phyloP scores from a whole-genome alignment of 92 coral and sea anemone genomes.

The Phenganax marumi region DNA sequence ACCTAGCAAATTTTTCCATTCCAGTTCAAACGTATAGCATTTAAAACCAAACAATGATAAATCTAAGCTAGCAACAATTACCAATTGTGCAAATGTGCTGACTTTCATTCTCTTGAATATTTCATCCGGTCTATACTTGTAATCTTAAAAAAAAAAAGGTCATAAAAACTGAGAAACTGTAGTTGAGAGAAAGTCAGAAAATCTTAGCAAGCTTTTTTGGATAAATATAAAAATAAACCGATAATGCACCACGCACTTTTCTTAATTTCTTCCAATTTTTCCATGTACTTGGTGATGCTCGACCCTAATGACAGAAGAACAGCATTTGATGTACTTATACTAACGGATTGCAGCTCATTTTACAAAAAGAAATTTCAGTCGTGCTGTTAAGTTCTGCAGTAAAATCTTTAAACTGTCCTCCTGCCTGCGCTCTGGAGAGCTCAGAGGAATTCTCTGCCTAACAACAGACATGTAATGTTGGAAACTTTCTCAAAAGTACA shows the following conservation, averaged over 20 bases:
- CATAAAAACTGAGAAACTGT: neutral
- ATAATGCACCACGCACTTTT: constrained; percentile 64
- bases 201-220: neutral
- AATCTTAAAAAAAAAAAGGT: constrained; percentile 61
- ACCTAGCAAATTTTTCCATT: constrained; percentile 53
- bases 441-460: too few species aligned
- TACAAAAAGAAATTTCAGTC: neutral
- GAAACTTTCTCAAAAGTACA: too few species aligned
- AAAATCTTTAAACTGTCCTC: too few species aligned
- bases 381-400: neutral
- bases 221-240: neutral
- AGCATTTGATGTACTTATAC: neutral
- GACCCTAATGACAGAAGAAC: constrained; percentile 57
- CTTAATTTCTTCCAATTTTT: constrained; percentile 82
- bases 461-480: too few species aligned
- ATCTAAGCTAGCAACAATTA: constrained; percentile 14
- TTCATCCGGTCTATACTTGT: constrained; percentile 92
- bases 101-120: constrained; percentile 94
- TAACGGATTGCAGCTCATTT: neutral
- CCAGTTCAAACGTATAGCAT: neutral
- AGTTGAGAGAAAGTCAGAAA: neutral
- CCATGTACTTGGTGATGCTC: constrained; percentile 81
- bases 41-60: neutral
- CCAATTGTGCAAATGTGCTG: constrained; percentile 89
- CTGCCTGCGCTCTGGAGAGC: too few species aligned